A percentile compares a stretch with the other conserved stretches of the same genome.
These are phyloP conservation scores for Aphelenchoides besseyi DNA, from an alignment of 1,140 invertebrate genomes.

Conservation along the genomic window DNA sequence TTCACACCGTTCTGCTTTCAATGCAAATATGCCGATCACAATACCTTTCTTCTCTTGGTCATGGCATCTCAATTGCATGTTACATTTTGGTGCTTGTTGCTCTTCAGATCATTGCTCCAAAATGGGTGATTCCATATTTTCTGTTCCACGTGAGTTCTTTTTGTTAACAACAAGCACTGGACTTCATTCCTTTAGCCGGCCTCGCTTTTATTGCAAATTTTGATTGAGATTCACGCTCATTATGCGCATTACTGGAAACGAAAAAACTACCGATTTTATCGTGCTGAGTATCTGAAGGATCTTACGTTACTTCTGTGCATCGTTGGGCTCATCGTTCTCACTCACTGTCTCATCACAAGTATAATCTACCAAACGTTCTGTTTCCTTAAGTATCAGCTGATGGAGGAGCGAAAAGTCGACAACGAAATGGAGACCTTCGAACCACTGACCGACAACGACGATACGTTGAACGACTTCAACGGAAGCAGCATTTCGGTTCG, in stretches of 20 bases:
- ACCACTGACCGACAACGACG: background rate
- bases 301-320: background rate
- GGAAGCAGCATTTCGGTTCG: background rate
- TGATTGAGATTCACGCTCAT: background rate
- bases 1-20: background rate
- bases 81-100: background rate
- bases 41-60: background rate
- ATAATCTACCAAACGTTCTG: background rate
- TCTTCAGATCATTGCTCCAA: background rate
- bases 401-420: background rate
- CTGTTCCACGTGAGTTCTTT: background rate
- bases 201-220: background rate
- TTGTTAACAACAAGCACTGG: background rate
- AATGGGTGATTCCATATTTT: background rate
- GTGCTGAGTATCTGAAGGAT: background rate
- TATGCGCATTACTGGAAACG: constrained; percentile 4
- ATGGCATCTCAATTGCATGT: background rate
- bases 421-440: background rate
- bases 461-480: background rate
- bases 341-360: background rate
- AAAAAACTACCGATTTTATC: background rate
- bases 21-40: background rate
- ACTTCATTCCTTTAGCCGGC: background rate
- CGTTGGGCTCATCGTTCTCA: background rate
- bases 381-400: background rate